Evolutionary conservation across 2,888 invertebrate genomes (phyloP), one percentile per base, ranked within the genome.

Genomic region (Hypena proboscidalis): DNA sequence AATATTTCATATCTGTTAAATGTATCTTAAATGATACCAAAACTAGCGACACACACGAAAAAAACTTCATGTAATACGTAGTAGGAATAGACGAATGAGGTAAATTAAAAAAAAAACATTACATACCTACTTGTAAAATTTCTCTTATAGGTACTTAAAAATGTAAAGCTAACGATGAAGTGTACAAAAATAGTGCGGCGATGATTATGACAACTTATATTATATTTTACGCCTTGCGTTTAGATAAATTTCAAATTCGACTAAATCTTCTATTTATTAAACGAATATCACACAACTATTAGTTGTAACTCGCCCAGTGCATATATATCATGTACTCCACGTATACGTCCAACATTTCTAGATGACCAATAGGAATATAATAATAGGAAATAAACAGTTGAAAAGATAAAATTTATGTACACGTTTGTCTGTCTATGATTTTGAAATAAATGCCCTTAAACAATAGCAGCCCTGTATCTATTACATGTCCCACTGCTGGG

Each of bases 71-170:
- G 76, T 70, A 65, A 74, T 70, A 76, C 64, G 57, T 53, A 63
- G 58, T 81, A 83, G 80, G 80, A 85, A 83, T 83, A 85, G 68
- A 80, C 70, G 64, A 78, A 75, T 83, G 85, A 85, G 84, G 85
- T 86, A 80, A 81, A 76, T 72, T 67, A 58, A 56, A 58, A 58
- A 56, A 58, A 70, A 67, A 67, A 65, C 52, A 63, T 64, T 73
- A 74, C 61, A 70, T 69, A 76, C 67, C 70, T 69, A 79, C 66
- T 75, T 73, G 63, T 69, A 66, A 69, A 61, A 49, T 65, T 64
- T 61, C 50, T 63, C 60, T 61, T 70, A 66, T 45, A 66, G 45
- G 40, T 69, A 69, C 44, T 54, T 70, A 68, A 68, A 64, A 71
- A 71, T 62, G 67, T 80, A 80, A 77, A 79, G 70, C 76, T 80